These are phyloP conservation scores for Crossocerus cetratus DNA, from an alignment of 2,888 invertebrate genomes.

Conservation along the genomic window DNA sequence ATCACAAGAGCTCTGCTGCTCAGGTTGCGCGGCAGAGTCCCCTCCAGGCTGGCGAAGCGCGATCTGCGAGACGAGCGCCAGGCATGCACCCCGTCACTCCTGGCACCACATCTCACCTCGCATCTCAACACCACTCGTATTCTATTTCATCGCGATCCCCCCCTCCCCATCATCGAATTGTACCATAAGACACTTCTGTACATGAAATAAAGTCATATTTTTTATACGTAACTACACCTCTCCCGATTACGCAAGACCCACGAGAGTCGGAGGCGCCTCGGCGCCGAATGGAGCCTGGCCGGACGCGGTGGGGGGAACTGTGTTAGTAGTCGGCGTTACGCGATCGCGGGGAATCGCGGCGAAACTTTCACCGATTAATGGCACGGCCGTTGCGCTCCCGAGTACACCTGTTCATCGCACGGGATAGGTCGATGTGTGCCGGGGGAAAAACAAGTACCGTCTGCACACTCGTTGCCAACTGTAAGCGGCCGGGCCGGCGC, in stretches of 20 bases:
- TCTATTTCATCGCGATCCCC: conserved; percentile 50
- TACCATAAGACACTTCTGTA: conserved; percentile 51
- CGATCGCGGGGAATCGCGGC: conserved; percentile 48
- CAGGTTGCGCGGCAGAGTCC: conserved; percentile 7
- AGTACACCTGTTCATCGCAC: conserved; percentile 44
- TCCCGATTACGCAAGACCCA: conserved; percentile 39
- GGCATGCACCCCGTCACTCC: conserved; percentile 16
- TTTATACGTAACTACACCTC: conserved; percentile 48
- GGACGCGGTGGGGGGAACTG: conserved; percentile 9
- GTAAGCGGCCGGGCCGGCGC: too few relatives aligned
- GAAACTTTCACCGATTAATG: conserved; percentile 56
- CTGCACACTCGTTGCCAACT: conserved; percentile 37
- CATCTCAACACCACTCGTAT: conserved; percentile 45
- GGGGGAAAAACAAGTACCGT: conserved; percentile 22
- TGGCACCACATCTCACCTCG: conserved; percentile 27
- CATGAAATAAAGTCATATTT: conserved; percentile 59
- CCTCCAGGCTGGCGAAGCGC: neutral
- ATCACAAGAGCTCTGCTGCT: too few relatives aligned
- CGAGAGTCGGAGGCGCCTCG: neutral
- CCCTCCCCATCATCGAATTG: conserved; percentile 42
- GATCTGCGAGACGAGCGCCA: neutral
- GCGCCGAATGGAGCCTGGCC: too few relatives aligned
- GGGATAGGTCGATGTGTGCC: conserved; percentile 13
- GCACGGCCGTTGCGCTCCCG: conserved; percentile 40
- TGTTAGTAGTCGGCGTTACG: conserved; percentile 35